phyloP scores from a whole-genome alignment of 2,888 invertebrate species.

The Volucella inanis region DNA sequence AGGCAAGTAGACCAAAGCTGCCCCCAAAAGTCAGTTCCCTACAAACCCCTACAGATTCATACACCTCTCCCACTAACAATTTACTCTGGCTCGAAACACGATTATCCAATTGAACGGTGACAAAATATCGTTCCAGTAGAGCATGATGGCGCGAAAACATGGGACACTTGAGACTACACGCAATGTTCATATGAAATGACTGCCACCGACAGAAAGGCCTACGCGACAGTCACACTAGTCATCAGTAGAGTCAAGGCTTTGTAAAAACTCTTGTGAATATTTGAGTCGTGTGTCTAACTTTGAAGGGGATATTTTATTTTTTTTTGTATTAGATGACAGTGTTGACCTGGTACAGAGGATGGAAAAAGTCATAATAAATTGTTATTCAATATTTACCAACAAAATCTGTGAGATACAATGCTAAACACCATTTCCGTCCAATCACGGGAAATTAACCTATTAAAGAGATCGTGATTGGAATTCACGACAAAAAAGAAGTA shows the following conservation, averaged over 20 bases:
- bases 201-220: conserved; percentile 18
- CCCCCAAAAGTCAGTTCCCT: conserved; percentile 13
- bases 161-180: conserved; percentile 28
- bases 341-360: background rate
- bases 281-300: conserved; percentile 63
- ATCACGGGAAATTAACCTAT: too few relatives aligned
- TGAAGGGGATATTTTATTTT: background rate
- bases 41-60: conserved; percentile 10
- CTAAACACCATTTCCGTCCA: too few relatives aligned
- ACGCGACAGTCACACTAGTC: conserved; percentile 25
- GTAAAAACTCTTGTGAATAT: conserved; percentile 15
- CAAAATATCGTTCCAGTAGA: conserved; percentile 69
- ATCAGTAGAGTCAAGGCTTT: background rate
- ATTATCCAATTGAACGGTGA: conserved; percentile 74
- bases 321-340: too few relatives aligned
- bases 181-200: conserved; percentile 26
- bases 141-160: conserved; percentile 66
- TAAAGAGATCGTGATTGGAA: too few relatives aligned
- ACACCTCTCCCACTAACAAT: conserved; percentile 34
- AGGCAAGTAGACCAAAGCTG: too few relatives aligned
- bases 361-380: conserved; percentile 21
- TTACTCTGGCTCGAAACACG: conserved; percentile 64
- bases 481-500: too few relatives aligned
- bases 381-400: background rate
- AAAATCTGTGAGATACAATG: too few relatives aligned